Evolutionary conservation across 2,797 vertebrate species (phyloP).

Genomic region (Hydrocynus forskahlii): DNA sequence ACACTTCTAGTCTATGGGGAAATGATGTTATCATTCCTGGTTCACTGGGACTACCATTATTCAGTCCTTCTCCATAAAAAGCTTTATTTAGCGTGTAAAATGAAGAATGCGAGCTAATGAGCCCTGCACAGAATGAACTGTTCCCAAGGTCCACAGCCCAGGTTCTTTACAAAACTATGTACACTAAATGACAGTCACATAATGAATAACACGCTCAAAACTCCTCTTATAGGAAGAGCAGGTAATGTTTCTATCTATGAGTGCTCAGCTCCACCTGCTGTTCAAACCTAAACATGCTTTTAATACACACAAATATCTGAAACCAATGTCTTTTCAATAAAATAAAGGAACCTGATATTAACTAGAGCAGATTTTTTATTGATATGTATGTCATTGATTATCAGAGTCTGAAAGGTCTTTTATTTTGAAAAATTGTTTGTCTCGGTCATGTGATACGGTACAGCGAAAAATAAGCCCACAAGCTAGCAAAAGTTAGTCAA

Average conservation of each 20-base stretch:
- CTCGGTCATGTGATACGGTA: too few relatives aligned
- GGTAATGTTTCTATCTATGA: background rate
- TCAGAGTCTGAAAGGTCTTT: too few relatives aligned
- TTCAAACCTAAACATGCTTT: background rate
- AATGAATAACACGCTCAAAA: background rate
- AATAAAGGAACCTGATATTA: too few relatives aligned
- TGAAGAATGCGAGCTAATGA: background rate
- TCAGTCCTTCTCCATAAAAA: background rate
- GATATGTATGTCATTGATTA: too few relatives aligned
- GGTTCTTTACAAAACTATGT: background rate
- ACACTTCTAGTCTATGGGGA: background rate
- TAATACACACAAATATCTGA: background rate
- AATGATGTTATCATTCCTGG: background rate
- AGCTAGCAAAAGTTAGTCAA: too few relatives aligned
- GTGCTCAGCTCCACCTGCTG: constrained; percentile 72
- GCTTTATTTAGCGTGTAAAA: background rate
- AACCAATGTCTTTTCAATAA: too few relatives aligned
- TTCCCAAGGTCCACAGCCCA: background rate
- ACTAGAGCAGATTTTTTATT: too few relatives aligned
- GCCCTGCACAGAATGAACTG: background rate
- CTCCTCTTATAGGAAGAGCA: background rate
- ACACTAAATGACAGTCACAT: background rate
- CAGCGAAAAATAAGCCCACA: too few relatives aligned
- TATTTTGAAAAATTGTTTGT: too few relatives aligned
- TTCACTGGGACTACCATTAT: background rate